A percentile compares a stretch with the other conserved stretches of the same genome.
Evolutionary conservation across 2,797 vertebrate species (phyloP).

Genomic region (Philypnodon macrostomus): DNA sequence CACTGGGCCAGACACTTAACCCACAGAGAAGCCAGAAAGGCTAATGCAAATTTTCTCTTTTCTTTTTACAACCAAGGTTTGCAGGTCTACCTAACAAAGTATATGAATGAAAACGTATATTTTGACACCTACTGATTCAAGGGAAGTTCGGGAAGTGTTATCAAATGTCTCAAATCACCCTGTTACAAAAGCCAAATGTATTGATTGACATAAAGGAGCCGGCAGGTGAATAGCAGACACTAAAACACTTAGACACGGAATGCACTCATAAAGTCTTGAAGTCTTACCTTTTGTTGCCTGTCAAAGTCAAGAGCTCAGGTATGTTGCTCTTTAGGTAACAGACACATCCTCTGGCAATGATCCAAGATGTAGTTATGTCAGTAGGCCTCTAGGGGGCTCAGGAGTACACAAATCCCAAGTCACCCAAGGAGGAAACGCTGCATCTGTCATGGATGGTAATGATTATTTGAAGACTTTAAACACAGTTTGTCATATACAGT

Average conservation of each 20-base stretch:
- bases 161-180: background rate
- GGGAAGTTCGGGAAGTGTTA: background rate
- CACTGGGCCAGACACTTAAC: too few relatives aligned
- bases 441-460: conserved; percentile 11
- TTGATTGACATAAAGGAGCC: background rate
- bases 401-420: conserved; percentile 25
- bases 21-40: too few relatives aligned
- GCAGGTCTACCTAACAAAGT: too few relatives aligned
- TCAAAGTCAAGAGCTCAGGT: conserved; percentile 17
- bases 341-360: conserved; percentile 21
- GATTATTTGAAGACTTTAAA: too few relatives aligned
- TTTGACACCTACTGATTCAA: background rate
- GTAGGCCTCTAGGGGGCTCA: conserved; percentile 60
- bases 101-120: background rate
- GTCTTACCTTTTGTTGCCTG: conserved; percentile 23
- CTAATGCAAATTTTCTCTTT: too few relatives aligned
- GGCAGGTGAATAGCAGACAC: background rate
- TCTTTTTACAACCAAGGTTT: too few relatives aligned
- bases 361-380: conserved; percentile 25
- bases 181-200: background rate
- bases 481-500: too few relatives aligned
- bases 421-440: conserved; percentile 4
- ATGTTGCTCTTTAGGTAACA: conserved; percentile 23
- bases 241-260: background rate
- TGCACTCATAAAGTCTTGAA: conserved; percentile 17